phyloP scores from a whole-genome alignment of 2,888 invertebrate genomes.

The Eurytoma californica region DNA sequence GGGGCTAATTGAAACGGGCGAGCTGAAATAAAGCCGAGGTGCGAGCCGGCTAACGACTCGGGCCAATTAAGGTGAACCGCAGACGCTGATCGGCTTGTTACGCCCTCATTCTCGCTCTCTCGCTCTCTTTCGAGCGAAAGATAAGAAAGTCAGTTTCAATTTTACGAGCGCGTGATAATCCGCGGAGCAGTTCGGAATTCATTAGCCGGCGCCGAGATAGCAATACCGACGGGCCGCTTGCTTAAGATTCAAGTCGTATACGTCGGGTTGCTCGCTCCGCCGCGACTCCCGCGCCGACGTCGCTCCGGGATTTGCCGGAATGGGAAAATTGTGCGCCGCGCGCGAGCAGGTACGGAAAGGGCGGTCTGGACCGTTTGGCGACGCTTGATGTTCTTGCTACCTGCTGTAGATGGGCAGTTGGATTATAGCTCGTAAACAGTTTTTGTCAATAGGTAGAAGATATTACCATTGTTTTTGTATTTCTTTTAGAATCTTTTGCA shows the following conservation, averaged over 20 bases:
- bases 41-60: slow-evolving; percentile 8
- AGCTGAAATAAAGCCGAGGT: background rate
- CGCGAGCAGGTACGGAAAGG: background rate
- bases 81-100: slow-evolving; percentile 11
- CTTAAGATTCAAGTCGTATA: slow-evolving; percentile 41
- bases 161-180: slow-evolving; percentile 50
- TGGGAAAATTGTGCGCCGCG: slow-evolving; percentile 13
- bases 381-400: too few species aligned
- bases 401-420: too few species aligned
- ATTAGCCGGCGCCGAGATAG: slow-evolving; percentile 41
- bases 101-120: background rate
- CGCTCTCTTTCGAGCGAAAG: background rate
- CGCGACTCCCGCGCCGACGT: background rate
- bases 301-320: slow-evolving; percentile 2
- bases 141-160: slow-evolving; percentile 51
- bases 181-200: slow-evolving; percentile 46
- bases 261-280: background rate
- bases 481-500: too few species aligned
- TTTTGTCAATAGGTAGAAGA: too few species aligned
- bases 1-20: too few species aligned
- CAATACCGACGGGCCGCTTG: slow-evolving; percentile 24
- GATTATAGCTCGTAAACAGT: too few species aligned
- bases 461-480: too few species aligned
- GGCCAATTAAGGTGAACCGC: slow-evolving; percentile 7
- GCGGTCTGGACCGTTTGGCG: too few species aligned